These are phyloP conservation scores for Bimastos eiseni DNA, from an alignment of 2,888 invertebrate species.

Conservation along the genomic window DNA sequence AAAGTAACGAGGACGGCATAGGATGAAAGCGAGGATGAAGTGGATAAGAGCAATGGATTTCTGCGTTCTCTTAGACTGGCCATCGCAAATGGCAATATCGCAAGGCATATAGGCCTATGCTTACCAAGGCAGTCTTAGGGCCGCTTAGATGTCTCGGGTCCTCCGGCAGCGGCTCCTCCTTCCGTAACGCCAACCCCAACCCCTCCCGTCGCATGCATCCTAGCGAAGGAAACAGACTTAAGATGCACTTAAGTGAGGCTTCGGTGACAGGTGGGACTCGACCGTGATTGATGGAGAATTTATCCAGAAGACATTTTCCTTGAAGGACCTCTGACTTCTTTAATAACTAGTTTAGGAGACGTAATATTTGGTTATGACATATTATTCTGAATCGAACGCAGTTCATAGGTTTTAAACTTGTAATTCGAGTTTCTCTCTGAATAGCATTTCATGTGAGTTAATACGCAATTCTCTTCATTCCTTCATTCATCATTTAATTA, in stretches of 20 bases:
- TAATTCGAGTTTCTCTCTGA: neutral
- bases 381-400: too few species aligned
- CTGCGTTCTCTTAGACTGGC: neutral
- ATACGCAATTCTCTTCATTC: neutral
- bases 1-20: neutral
- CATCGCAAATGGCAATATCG: conserved; percentile 5
- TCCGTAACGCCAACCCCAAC: neutral
- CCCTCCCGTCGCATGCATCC: too few species aligned
- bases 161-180: neutral
- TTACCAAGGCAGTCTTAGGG: neutral
- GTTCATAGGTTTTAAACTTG: too few species aligned
- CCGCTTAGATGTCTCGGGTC: neutral
- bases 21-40: neutral
- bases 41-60: neutral
- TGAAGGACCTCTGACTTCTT: neutral
- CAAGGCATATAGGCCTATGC: neutral
- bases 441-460: neutral
- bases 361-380: neutral
- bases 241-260: neutral
- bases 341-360: neutral
- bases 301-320: neutral
- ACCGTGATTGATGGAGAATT: neutral
- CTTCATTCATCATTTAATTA: neutral
- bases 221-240: neutral
- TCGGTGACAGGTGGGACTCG: neutral